Conservation (phyloP, 2,797 vertebrate genomes). For the Mormyrops attenuatus region DNA sequence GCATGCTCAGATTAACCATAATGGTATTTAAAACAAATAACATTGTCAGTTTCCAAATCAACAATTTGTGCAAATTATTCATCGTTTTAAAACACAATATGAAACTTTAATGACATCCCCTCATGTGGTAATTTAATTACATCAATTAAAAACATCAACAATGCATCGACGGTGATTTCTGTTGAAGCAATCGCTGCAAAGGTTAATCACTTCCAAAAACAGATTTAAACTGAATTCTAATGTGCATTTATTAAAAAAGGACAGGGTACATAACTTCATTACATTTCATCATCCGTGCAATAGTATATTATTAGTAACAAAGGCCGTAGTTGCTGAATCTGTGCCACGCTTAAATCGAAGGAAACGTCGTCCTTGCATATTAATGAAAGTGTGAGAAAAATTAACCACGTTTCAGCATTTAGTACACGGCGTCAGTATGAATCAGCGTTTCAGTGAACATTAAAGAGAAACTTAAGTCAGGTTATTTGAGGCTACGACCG, state of each 20-base stretch:
- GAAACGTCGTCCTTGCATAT: conserved; percentile 37
- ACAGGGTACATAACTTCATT: conserved; percentile 20
- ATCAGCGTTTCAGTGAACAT: neutral
- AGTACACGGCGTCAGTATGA: conserved; percentile 18
- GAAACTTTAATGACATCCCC: neutral
- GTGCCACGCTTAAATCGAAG: conserved; percentile 33
- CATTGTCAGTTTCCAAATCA: neutral
- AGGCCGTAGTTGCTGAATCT: neutral
- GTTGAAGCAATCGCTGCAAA: neutral
- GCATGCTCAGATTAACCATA: neutral
- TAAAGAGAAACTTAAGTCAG: conserved; percentile 28
- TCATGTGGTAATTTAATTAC: neutral
- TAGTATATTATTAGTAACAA: conserved; percentile 19
- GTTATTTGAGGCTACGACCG: conserved; percentile 36
- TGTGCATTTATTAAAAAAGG: conserved; percentile 27
- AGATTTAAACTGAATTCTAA: neutral
- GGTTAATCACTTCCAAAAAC: neutral
- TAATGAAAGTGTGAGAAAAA: conserved; percentile 55
- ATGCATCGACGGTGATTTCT: neutral
- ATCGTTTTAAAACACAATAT: neutral
- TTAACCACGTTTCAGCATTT: conserved; percentile 43
- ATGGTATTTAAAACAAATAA: neutral
- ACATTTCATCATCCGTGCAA: conserved; percentile 27
- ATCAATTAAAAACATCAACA: neutral
- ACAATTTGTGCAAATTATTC: neutral